These are phyloP conservation scores for Leptopterna dolabrata DNA, from an alignment of 2,888 invertebrate genomes.

Conservation along the genomic window DNA sequence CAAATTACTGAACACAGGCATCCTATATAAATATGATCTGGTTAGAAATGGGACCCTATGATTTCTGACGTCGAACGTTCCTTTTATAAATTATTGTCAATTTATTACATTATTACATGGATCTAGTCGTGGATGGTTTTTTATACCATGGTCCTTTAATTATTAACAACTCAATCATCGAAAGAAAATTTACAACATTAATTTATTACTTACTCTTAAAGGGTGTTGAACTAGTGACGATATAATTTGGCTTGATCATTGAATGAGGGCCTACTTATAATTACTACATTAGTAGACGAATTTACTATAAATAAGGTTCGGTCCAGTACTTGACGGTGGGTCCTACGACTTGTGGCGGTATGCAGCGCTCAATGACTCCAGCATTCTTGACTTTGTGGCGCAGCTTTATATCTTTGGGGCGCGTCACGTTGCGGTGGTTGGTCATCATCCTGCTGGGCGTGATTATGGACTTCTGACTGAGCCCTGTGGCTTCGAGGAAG, in stretches of 20 bases:
- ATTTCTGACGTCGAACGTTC: no score
- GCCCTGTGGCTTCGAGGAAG: constrained; percentile 82
- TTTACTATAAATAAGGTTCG: constrained; percentile 67
- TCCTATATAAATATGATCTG: no score
- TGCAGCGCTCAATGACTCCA: constrained; percentile 69
- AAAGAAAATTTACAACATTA: background rate
- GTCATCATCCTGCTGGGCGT: constrained; percentile 77
- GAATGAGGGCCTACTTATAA: background rate
- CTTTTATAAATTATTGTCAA: no score
- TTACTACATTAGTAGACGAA: background rate
- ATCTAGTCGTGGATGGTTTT: no score
- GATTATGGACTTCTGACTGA: constrained; percentile 82
- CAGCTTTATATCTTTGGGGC: constrained; percentile 83
- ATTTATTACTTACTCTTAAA: background rate
- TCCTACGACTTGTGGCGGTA: constrained; percentile 65
- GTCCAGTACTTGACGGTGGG: constrained; percentile 68
- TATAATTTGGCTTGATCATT: background rate
- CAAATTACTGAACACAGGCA: no score
- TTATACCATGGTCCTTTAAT: no score
- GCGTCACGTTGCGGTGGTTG: constrained; percentile 81
- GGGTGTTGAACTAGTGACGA: background rate
- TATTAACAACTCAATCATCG: background rate
- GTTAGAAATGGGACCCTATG: no score
- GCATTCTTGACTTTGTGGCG: constrained; percentile 75
- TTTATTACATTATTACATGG: no score